These are phyloP conservation scores for Cyanoderma ruficeps DNA, from an alignment of 2,113 vertebrate species.

Conservation along the genomic window DNA sequence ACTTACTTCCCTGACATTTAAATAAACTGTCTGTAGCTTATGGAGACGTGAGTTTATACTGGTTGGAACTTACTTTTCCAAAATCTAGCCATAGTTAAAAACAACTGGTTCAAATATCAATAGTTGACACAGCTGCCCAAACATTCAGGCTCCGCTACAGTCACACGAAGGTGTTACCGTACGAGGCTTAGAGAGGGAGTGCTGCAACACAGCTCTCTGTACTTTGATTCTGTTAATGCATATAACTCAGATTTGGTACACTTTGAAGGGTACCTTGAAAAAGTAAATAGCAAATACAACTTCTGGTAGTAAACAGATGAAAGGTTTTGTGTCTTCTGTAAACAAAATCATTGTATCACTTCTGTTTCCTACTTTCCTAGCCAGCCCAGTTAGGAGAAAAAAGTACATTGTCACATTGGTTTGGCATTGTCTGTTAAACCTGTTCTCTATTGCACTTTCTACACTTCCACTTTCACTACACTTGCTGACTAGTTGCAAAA, in stretches of 20 bases:
- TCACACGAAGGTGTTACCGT: neutral
- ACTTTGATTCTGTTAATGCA: neutral
- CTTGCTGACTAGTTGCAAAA: slow-evolving; percentile 48
- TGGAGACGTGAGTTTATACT: neutral
- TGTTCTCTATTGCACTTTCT: slow-evolving; percentile 33
- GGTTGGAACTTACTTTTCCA: neutral
- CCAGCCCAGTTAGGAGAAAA: neutral
- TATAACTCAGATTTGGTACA: neutral
- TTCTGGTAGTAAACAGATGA: slow-evolving; percentile 51
- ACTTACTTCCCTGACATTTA: neutral
- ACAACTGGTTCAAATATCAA: neutral
- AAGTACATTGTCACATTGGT: neutral
- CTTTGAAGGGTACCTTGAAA: neutral
- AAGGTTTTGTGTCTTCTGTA: slow-evolving; percentile 31
- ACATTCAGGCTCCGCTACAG: neutral
- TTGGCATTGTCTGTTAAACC: slow-evolving; percentile 58
- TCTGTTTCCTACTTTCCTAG: slow-evolving; percentile 1
- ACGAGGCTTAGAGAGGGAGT: neutral
- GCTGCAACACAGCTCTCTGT: neutral
- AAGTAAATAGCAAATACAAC: slow-evolving; percentile 37
- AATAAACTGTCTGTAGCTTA: neutral
- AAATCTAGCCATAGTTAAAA: neutral
- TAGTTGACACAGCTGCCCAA: slow-evolving; percentile 58
- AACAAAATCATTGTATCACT: slow-evolving; percentile 35
- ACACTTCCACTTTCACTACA: slow-evolving; percentile 48